These are phyloP conservation scores for Micrasema longulum DNA, from an alignment of 1,140 invertebrate species.

Conservation along the genomic window DNA sequence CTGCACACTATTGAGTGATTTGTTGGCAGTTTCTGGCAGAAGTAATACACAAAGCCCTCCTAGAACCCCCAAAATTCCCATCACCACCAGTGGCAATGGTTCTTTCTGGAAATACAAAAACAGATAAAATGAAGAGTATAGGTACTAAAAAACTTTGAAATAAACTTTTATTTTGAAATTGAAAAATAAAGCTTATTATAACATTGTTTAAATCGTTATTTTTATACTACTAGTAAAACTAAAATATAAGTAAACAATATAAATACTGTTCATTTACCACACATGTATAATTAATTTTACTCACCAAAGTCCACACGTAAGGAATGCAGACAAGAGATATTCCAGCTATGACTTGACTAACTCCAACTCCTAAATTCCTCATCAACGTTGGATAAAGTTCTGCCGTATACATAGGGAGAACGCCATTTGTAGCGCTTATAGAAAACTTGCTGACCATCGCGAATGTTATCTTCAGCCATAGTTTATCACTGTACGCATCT, in stretches of 20 bases:
- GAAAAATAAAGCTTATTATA: too few species aligned
- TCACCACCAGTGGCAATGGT: conserved; percentile 70
- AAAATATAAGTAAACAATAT: too few species aligned
- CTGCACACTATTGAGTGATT: conserved; percentile 42
- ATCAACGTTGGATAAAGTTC: conserved; percentile 81
- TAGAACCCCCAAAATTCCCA: conserved; percentile 71
- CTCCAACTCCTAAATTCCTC: conserved; percentile 79
- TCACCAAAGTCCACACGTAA: conserved; percentile 79
- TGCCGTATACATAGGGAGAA: conserved; percentile 79
- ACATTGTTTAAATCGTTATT: too few species aligned
- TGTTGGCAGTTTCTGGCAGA: conserved; percentile 69
- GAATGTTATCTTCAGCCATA: conserved; percentile 72
- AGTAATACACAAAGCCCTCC: conserved; percentile 73
- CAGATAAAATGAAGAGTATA: background rate
- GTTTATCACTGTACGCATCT: conserved; percentile 63
- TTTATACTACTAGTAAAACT: too few species aligned
- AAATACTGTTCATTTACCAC: too few species aligned
- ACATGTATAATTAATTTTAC: conserved; percentile 54
- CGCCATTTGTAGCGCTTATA: conserved; percentile 77
- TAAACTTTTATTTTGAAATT: too few species aligned
- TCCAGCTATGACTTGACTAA: conserved; percentile 77
- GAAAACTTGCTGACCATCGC: conserved; percentile 78
- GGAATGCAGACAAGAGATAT: conserved; percentile 78
- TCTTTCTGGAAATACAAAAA: conserved; percentile 58
- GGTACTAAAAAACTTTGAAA: conserved; percentile 1